A percentile compares a stretch with the other conserved stretches of the same genome.
These are phyloP conservation scores for Enteromius paludinosus DNA, from an alignment of 2,797 vertebrate genomes.

Conservation along the genomic window DNA sequence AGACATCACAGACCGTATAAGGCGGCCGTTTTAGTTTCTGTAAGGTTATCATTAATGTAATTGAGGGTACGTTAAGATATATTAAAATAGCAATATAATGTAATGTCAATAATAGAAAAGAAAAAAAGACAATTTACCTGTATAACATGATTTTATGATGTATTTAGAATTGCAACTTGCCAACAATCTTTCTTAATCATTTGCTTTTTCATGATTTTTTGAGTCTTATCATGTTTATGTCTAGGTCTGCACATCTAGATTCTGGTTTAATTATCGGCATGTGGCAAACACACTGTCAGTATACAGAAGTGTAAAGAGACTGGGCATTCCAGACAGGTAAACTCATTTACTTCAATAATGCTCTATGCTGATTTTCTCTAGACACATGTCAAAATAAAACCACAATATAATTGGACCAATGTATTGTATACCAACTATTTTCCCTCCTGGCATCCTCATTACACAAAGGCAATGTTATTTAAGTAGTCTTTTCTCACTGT, in stretches of 20 bases:
- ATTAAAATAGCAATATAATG: background rate
- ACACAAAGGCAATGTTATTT: conserved; percentile 2
- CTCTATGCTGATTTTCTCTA: background rate
- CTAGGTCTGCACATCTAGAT: conserved; percentile 96
- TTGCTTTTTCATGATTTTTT: background rate
- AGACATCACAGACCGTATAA: background rate
- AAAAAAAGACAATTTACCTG: background rate
- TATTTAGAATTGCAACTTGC: background rate
- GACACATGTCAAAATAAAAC: background rate
- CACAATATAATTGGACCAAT: background rate
- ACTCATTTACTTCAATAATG: background rate
- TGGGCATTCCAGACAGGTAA: conserved; percentile 97
- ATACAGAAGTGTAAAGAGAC: conserved; percentile 95
- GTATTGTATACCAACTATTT: background rate
- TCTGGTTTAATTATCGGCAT: conserved; percentile 99
- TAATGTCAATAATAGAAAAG: background rate
- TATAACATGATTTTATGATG: background rate
- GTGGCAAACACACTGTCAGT: conserved; percentile 97
- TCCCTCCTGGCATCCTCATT: background rate
- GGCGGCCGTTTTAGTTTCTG: background rate
- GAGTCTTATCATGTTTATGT: background rate
- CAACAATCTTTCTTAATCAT: background rate
- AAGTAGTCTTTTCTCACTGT: background rate
- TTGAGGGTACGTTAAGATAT: background rate
- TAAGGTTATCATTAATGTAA: background rate